phyloP scores from a whole-genome alignment of 1,140 invertebrate genomes.

The Charaxes varanes region DNA sequence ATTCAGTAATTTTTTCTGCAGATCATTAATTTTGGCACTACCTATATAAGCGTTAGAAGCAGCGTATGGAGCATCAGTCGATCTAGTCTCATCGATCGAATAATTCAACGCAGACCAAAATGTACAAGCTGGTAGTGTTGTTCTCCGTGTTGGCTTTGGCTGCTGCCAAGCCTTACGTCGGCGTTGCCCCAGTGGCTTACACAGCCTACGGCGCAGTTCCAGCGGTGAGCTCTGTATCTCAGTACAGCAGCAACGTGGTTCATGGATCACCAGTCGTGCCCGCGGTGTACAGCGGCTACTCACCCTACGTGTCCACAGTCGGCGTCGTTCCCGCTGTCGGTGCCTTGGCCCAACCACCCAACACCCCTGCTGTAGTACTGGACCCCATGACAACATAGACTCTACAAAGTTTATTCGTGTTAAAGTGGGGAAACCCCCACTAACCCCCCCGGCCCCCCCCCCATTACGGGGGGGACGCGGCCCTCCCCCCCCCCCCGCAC shows the following conservation, averaged over 20 bases:
- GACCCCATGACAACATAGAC: constrained; percentile 46
- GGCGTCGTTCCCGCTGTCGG: constrained; percentile 40
- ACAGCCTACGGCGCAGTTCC: constrained; percentile 40
- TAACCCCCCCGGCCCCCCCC: no score
- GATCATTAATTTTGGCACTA: constrained; percentile 5
- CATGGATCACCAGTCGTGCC: constrained; percentile 43
- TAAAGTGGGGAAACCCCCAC: no score
- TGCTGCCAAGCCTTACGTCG: constrained; percentile 57
- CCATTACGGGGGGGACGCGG: no score
- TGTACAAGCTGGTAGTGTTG: constrained; percentile 69
- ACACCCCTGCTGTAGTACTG: constrained; percentile 54
- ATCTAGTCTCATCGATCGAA: constrained; percentile 40
- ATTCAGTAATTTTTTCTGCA: constrained; percentile 44
- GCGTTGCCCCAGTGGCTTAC: constrained; percentile 52
- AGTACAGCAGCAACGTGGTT: constrained; percentile 56
- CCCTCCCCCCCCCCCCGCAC: no score
- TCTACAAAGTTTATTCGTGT: no score
- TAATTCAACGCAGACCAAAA: constrained; percentile 70
- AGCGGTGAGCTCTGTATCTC: constrained; percentile 50
- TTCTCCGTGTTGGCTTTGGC: constrained; percentile 54
- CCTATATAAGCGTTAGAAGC: constrained; percentile 47
- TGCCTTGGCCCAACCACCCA: constrained; percentile 39
- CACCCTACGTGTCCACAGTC: constrained; percentile 24
- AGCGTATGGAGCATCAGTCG: constrained; percentile 46
- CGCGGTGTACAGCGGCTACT: constrained; percentile 33